Evolutionary conservation across 2,888 invertebrate genomes (phyloP), one percentile per base, ranked within the genome.

Genomic region (Drosophila phalerata): DNA sequence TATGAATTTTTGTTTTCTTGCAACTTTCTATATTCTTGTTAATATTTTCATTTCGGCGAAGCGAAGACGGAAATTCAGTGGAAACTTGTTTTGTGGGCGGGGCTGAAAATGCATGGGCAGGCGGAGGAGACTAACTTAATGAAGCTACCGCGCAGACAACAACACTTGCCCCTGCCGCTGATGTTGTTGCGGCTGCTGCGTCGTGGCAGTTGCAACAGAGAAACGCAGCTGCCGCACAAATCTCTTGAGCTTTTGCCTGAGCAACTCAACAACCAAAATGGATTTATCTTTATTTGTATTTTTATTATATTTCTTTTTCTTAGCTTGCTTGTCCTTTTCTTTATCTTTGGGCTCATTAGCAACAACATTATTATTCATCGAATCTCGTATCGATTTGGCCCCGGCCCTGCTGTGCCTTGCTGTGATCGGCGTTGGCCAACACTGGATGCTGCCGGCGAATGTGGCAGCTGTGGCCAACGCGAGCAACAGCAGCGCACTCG

Each of bases 81-180:
- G 56, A 79, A 81, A 84, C 37, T 28, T 49, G 25, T 63, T 40
- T 34, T 72, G 62, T 88, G 79, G 79, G 74, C 83, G 78, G 70
- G 82, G 82, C 60, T 62, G 67, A 72, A 69, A 51, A 62, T 22
- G 77, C 62, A 58, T 47, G 48, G 65, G 74, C 63, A 28, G 28
- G 28, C 28, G 8, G 28, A 6, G 1, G 63, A 5, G 10, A 56
- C 48, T 17, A 53, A 65, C 73, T 78, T 81, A 90, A 78, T 86
- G 78, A 70, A 90, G 90, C 91, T 90, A 90, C 88, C 90, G 91
- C 66, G 77, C 73, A 81, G 74, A 61, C 69, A 87, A 60, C 71
- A 64, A 13, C 25, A 72, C 43, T 67, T 69, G 69, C 48, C 66
- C 73, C 69, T 37, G 45, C 15, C 45, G 25, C 17, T 42, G 17